Evolutionary conservation across 1,140 invertebrate species (phyloP).

Genomic region (Cotesia typhae): DNA sequence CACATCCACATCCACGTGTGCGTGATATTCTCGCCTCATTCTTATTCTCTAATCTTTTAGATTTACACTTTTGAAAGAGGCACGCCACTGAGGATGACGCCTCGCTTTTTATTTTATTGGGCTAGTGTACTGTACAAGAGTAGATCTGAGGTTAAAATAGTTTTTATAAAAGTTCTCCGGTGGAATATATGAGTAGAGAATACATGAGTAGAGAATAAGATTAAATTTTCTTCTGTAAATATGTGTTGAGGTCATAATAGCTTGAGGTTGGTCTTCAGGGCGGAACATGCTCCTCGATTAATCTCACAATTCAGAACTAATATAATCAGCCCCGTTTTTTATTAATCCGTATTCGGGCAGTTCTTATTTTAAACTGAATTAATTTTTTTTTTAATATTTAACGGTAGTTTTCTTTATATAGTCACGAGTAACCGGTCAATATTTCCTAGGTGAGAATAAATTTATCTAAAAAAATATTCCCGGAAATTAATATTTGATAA

Average conservation of each 20-base stretch:
- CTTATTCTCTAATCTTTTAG: constrained; percentile 26
- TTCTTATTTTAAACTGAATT: no score
- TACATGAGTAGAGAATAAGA: no score
- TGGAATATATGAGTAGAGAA: no score
- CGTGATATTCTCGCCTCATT: constrained; percentile 8
- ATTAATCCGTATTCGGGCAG: background rate
- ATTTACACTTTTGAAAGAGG: constrained; percentile 22
- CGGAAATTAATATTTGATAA: no score
- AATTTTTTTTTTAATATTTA: no score
- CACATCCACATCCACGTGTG: background rate
- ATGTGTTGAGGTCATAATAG: background rate
- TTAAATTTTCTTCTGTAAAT: background rate
- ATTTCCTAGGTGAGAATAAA: no score
- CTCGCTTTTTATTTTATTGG: background rate
- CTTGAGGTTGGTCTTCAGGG: background rate
- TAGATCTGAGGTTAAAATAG: no score
- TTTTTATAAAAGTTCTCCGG: background rate
- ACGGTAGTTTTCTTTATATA: no score
- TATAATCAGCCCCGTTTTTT: constrained; percentile 1
- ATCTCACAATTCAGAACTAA: constrained; percentile 22
- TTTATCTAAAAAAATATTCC: no score
- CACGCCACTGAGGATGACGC: constrained; percentile 4
- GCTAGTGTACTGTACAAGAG: background rate
- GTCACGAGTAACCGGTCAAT: no score
- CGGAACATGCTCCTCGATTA: constrained; percentile 16